Conservation (phyloP, 2,888 invertebrate genomes). For the Heteropelma amictum region DNA sequence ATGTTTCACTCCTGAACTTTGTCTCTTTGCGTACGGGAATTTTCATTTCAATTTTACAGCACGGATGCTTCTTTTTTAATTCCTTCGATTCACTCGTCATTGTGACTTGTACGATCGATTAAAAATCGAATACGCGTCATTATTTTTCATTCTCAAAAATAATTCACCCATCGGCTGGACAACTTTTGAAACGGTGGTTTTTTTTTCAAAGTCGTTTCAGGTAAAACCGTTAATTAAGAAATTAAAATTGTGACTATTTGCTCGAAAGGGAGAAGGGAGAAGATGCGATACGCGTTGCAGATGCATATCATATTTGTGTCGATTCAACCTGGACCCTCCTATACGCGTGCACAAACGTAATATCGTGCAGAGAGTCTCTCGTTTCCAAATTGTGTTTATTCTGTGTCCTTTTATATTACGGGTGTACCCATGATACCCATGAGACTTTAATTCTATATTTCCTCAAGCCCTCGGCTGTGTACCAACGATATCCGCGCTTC, state of each 20-base stretch:
- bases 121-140: too few relatives aligned
- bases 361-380: constrained; percentile 1
- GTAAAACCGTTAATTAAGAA: too few relatives aligned
- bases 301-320: background rate
- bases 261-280: background rate
- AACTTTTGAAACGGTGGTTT: too few relatives aligned
- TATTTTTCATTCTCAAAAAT: too few relatives aligned
- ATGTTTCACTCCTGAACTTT: constrained; percentile 4
- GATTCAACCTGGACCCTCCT: background rate
- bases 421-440: constrained; percentile 65
- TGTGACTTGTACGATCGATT: too few relatives aligned
- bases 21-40: background rate
- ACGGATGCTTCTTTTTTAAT: too few relatives aligned
- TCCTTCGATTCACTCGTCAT: too few relatives aligned
- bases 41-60: too few relatives aligned
- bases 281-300: background rate
- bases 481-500: constrained; percentile 12
- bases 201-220: background rate
- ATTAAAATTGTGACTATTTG: too few relatives aligned
- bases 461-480: constrained; percentile 61
- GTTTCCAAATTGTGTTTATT: constrained; percentile 64
- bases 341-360: background rate
- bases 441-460: constrained; percentile 69
- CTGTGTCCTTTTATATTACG: constrained; percentile 71
- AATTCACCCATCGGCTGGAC: too few relatives aligned